phyloP scores from a whole-genome alignment of 2,113 vertebrate species.

The Sphyrna mokarran region DNA sequence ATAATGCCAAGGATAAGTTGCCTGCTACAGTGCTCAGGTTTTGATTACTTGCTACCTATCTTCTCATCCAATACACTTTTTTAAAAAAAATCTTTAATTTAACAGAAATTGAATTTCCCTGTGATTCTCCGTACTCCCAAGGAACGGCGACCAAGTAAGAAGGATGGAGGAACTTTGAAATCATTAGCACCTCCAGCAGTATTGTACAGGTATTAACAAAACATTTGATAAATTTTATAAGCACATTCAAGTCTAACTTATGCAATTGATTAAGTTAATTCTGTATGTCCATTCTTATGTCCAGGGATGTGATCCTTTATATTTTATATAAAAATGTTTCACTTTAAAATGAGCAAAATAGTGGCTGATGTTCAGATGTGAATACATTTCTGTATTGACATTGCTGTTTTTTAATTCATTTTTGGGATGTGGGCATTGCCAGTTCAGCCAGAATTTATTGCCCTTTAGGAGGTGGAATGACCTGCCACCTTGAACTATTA shows the following conservation, averaged over 20 bases:
- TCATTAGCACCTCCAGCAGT: slow-evolving; percentile 74
- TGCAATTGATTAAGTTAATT: not conserved
- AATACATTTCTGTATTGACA: not conserved
- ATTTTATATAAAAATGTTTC: not conserved
- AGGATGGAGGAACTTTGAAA: slow-evolving; percentile 86
- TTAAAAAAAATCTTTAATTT: slow-evolving; percentile 52
- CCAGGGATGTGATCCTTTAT: not conserved
- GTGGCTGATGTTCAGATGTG: not conserved
- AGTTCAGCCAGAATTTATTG: no score
- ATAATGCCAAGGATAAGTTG: not conserved
- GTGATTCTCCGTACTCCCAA: slow-evolving; percentile 86
- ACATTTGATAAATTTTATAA: not conserved
- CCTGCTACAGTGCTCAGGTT: not conserved
- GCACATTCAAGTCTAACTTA: not conserved
- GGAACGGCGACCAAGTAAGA: slow-evolving; percentile 93
- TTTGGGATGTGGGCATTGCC: no score
- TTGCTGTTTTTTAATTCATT: not conserved
- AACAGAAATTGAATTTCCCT: slow-evolving; percentile 83
- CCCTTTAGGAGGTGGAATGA: no score
- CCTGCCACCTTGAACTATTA: no score
- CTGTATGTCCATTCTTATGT: not conserved
- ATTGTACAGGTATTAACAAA: slow-evolving; percentile 76
- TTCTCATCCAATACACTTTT: not conserved
- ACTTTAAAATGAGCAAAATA: not conserved
- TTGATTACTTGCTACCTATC: not conserved